Conservation (phyloP, 2,888 invertebrate genomes). For the Thymelicus acteon region DNA sequence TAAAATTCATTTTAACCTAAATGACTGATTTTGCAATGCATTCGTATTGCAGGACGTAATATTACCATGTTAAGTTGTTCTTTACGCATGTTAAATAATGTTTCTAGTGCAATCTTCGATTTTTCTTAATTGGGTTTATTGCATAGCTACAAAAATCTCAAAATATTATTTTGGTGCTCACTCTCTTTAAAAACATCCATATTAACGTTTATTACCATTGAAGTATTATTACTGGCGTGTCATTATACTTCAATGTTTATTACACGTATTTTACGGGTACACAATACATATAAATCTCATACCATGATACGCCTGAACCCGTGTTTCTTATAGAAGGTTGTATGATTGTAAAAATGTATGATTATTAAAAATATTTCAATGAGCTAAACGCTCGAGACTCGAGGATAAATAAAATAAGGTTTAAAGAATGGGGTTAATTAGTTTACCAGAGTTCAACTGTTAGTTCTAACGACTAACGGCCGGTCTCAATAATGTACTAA, state of each 20-base stretch:
- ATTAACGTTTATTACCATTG: too few relatives aligned
- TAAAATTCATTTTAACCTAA: conserved; percentile 5
- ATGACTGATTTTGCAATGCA: neutral
- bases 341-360: too few relatives aligned
- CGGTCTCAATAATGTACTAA: too few relatives aligned
- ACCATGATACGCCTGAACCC: too few relatives aligned
- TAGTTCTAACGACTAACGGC: conserved; percentile 37
- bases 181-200: too few relatives aligned
- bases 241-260: too few relatives aligned
- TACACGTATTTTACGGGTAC: too few relatives aligned
- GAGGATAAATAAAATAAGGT: conserved; percentile 7
- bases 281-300: too few relatives aligned
- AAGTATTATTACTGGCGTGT: too few relatives aligned
- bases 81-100: neutral
- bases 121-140: neutral
- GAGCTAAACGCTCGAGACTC: neutral
- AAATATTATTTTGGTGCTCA: too few relatives aligned
- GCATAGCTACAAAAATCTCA: neutral
- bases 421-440: conserved; percentile 34
- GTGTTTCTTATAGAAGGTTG: too few relatives aligned
- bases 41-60: neutral
- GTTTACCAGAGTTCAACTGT: conserved; percentile 35
- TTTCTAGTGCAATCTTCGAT: too few relatives aligned
- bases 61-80: neutral
- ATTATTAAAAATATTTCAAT: neutral